phyloP scores from a whole-genome alignment of 2,888 invertebrate genomes.

The Drosophila leonis region DNA sequence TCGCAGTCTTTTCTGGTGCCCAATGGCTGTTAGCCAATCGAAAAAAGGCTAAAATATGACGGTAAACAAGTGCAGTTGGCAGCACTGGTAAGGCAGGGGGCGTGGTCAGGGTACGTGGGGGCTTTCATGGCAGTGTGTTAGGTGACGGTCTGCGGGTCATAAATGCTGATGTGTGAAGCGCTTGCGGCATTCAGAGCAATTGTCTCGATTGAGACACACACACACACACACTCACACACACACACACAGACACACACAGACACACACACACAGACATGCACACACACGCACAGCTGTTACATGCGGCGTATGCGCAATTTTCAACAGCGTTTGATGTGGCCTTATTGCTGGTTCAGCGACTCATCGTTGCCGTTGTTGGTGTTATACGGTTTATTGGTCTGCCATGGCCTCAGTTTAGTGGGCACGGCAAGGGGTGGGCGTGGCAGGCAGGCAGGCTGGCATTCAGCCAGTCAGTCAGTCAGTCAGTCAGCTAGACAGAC shows the following conservation, averaged over 20 bases:
- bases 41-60: neutral
- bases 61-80: constrained; percentile 4
- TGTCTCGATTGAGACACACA: constrained; percentile 70
- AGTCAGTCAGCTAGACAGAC: constrained; percentile 14
- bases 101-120: neutral
- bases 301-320: constrained; percentile 15
- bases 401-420: constrained; percentile 42
- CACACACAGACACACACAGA: constrained; percentile 29
- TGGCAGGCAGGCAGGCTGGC: constrained; percentile 1
- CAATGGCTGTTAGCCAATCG: neutral
- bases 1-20: neutral
- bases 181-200: constrained; percentile 69
- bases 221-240: constrained; percentile 5
- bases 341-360: constrained; percentile 71
- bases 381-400: constrained; percentile 68
- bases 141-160: constrained; percentile 64
- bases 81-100: neutral
- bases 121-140: constrained; percentile 32
- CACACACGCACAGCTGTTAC: constrained; percentile 22
- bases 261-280: constrained; percentile 4
- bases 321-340: constrained; percentile 68
- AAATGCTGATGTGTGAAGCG: constrained; percentile 75
- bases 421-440: neutral
- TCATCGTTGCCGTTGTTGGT: constrained; percentile 25
- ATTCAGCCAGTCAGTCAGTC: constrained; percentile 12